phyloP scores from a whole-genome alignment of 2,888 invertebrate species.

The Ichneumoninae sp. region DNA sequence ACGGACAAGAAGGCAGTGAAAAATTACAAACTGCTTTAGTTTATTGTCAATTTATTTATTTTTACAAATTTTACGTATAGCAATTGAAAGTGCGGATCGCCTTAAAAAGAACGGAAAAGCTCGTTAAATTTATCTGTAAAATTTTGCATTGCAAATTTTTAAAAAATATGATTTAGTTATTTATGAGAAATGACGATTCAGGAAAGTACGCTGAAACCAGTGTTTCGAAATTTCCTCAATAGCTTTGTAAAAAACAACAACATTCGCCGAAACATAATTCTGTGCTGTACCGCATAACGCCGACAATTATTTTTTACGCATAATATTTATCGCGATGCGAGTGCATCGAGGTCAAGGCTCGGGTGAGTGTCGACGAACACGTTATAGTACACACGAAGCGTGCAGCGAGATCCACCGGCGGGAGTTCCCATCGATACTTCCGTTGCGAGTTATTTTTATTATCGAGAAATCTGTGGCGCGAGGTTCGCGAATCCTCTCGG shows the following conservation, averaged over 20 bases:
- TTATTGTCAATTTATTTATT: neutral
- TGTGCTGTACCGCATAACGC: neutral
- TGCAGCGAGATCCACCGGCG: slow-evolving; percentile 1
- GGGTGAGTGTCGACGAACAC: slow-evolving; percentile 25
- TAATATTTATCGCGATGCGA: slow-evolving; percentile 48
- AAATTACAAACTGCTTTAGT: neutral
- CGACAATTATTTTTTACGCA: slow-evolving; percentile 13
- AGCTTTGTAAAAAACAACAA: neutral
- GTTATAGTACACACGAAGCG: slow-evolving; percentile 19
- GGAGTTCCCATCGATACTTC: neutral
- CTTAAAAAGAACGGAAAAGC: neutral
- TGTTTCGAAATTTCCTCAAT: neutral
- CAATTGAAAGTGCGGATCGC: neutral
- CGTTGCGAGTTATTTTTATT: slow-evolving; percentile 15
- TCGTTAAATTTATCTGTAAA: neutral
- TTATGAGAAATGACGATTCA: neutral
- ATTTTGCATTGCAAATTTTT: neutral
- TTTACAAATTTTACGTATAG: neutral
- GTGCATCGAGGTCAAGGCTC: slow-evolving; percentile 49
- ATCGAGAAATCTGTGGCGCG: neutral
- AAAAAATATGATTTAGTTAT: neutral
- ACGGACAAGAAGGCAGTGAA: neutral
- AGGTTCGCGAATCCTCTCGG: slow-evolving; percentile 15
- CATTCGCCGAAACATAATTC: neutral
- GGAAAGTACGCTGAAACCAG: neutral